Conservation (phyloP, 2,888 invertebrate genomes). For the Anodontia alba region DNA sequence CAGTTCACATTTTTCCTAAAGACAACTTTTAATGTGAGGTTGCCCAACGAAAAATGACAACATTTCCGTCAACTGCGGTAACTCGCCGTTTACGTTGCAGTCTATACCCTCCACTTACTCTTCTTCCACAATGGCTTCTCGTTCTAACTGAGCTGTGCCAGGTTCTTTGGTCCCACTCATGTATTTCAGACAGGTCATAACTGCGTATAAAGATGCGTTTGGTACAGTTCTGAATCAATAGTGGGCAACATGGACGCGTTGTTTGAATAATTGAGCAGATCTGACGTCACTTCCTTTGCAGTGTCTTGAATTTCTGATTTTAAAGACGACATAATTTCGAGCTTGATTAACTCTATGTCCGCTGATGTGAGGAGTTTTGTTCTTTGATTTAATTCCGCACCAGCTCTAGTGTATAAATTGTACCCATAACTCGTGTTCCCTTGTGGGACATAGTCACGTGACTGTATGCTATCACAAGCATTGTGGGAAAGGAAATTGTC, state of each 20-base stretch:
- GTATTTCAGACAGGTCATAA: constrained; percentile 67
- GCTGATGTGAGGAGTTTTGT: constrained; percentile 23
- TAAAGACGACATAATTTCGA: constrained; percentile 49
- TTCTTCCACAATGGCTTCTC: too few species aligned
- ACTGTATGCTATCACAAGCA: neutral
- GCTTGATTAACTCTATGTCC: constrained; percentile 58
- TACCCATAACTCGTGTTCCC: constrained; percentile 28
- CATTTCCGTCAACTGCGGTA: too few species aligned
- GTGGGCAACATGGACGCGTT: constrained; percentile 73
- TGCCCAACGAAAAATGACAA: too few species aligned
- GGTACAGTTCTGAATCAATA: constrained; percentile 81
- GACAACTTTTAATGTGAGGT: too few species aligned
- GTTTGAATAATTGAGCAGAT: constrained; percentile 35
- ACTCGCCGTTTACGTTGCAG: too few species aligned
- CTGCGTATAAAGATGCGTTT: constrained; percentile 84
- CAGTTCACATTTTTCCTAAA: too few species aligned
- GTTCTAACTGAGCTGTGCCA: too few species aligned
- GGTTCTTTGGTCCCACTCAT: too few species aligned
- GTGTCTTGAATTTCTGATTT: constrained; percentile 49
- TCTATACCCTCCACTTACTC: too few species aligned
- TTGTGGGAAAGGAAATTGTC: constrained; percentile 36
- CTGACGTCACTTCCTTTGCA: constrained; percentile 40
- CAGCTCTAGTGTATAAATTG: neutral
- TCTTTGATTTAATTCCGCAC: neutral
- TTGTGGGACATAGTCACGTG: constrained; percentile 18